Percentiles rank a stretch among this genome's conserved stretches.
Evolutionary conservation across 2,113 vertebrate genomes (phyloP).

Genomic region (Elephas maximus): DNA sequence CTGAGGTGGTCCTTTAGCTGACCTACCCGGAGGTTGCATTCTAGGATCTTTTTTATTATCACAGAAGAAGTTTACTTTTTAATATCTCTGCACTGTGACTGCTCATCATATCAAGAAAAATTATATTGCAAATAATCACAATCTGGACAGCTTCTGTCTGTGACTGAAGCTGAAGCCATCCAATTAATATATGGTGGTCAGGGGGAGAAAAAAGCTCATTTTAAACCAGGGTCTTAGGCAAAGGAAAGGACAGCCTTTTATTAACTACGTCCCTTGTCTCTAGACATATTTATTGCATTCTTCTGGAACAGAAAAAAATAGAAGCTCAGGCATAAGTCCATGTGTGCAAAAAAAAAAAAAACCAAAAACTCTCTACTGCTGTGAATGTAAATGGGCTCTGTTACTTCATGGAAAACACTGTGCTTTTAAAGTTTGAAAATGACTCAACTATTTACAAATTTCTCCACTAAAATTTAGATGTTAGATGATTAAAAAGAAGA

Average conservation of each 20-base stretch:
- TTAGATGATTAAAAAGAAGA: slow-evolving; percentile 25
- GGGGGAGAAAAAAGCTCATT: slow-evolving; percentile 85
- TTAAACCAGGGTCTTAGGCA: slow-evolving; percentile 84
- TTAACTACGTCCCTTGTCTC: slow-evolving; percentile 88
- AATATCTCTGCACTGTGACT: slow-evolving; percentile 73
- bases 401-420: slow-evolving; percentile 77
- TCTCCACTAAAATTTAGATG: slow-evolving; percentile 54
- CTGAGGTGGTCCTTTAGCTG: slow-evolving; percentile 17
- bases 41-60: slow-evolving; percentile 46
- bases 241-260: slow-evolving; percentile 88
- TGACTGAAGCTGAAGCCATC: slow-evolving; percentile 85
- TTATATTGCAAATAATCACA: slow-evolving; percentile 79
- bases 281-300: slow-evolving; percentile 88
- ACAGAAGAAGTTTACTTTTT: slow-evolving; percentile 68
- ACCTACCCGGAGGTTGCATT: background rate
- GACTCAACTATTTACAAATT: slow-evolving; percentile 67
- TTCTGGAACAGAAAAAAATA: slow-evolving; percentile 88
- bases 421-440: slow-evolving; percentile 71
- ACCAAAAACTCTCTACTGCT: slow-evolving; percentile 75
- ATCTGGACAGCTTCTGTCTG: slow-evolving; percentile 84
- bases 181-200: slow-evolving; percentile 88
- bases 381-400: slow-evolving; percentile 79
- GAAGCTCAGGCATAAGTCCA: slow-evolving; percentile 79
- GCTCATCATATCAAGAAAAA: slow-evolving; percentile 83
- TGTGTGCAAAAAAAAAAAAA: slow-evolving; percentile 54